Evolutionary conservation across 2,797 vertebrate species (phyloP).

Genomic region (Paedocypris micromegethes): DNA sequence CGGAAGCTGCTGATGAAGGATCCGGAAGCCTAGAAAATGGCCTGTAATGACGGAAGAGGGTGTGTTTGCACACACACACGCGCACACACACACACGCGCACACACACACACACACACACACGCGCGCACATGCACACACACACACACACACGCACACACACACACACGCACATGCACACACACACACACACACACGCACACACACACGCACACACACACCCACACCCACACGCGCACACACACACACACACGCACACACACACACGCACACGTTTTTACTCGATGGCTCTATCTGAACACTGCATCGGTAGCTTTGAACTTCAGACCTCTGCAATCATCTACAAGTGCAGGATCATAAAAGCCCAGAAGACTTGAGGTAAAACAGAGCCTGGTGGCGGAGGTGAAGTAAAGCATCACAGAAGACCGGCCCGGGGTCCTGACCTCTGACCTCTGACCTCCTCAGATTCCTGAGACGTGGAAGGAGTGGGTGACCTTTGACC

Average conservation of each 20-base stretch:
- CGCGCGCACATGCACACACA: no score
- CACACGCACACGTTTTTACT: background rate
- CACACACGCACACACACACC: no score
- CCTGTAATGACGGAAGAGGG: slow-evolving; percentile 58
- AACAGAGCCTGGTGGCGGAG: background rate
- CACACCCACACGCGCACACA: no score
- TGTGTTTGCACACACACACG: slow-evolving; percentile 35
- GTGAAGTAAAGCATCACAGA: background rate
- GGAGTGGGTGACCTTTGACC: slow-evolving; percentile 32
- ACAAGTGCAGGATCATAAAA: slow-evolving; percentile 4
- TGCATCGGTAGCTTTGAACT: slow-evolving; percentile 29
- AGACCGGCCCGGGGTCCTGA: slow-evolving; percentile 3
- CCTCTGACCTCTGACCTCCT: slow-evolving; percentile 23
- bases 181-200: no score
- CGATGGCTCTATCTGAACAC: slow-evolving; percentile 15
- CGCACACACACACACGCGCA: no score
- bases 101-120: no score
- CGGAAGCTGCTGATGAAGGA: slow-evolving; percentile 36
- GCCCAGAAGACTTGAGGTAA: background rate
- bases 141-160: no score
- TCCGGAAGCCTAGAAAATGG: slow-evolving; percentile 57
- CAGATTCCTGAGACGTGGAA: slow-evolving; percentile 28
- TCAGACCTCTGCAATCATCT: background rate
- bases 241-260: no score
- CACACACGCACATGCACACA: no score